Evolutionary conservation across 2,888 invertebrate species (phyloP).

Genomic region (Oegoconia quadripuncta): DNA sequence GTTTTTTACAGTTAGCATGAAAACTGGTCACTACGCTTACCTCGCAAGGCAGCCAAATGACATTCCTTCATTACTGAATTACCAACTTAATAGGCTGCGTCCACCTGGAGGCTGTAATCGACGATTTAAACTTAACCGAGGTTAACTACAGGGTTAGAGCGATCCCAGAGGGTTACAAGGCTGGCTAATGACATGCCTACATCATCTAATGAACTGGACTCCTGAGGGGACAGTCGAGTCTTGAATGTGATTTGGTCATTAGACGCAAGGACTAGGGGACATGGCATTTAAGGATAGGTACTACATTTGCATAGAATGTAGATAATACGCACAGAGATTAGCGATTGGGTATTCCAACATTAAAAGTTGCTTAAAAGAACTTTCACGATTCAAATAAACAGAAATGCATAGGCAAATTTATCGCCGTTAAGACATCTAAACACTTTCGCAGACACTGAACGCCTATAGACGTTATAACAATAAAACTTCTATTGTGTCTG

Average conservation of each 20-base stretch:
- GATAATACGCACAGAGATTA: no score
- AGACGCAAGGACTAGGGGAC: not conserved
- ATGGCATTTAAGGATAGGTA: not conserved
- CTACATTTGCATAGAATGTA: no score
- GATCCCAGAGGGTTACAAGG: slow-evolving; percentile 23
- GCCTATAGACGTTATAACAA: no score
- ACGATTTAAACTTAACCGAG: slow-evolving; percentile 54
- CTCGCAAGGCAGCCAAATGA: not conserved
- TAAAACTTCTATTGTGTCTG: no score
- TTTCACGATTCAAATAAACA: no score
- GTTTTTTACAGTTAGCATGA: no score
- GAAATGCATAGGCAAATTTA: no score
- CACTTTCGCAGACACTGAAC: no score
- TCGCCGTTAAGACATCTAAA: no score
- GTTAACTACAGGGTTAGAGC: slow-evolving; percentile 43
- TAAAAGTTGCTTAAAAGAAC: no score
- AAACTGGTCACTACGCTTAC: no score
- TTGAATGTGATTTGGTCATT: slow-evolving; percentile 5
- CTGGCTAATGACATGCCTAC: slow-evolving; percentile 22
- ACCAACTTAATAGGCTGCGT: slow-evolving; percentile 45
- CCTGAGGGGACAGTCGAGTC: not conserved
- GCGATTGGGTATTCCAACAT: no score
- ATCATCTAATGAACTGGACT: slow-evolving; percentile 23
- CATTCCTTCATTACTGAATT: slow-evolving; percentile 31
- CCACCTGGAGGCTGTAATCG: slow-evolving; percentile 47